phyloP scores from a whole-genome alignment of 23 tunicate species.

The Styela plicata region DNA sequence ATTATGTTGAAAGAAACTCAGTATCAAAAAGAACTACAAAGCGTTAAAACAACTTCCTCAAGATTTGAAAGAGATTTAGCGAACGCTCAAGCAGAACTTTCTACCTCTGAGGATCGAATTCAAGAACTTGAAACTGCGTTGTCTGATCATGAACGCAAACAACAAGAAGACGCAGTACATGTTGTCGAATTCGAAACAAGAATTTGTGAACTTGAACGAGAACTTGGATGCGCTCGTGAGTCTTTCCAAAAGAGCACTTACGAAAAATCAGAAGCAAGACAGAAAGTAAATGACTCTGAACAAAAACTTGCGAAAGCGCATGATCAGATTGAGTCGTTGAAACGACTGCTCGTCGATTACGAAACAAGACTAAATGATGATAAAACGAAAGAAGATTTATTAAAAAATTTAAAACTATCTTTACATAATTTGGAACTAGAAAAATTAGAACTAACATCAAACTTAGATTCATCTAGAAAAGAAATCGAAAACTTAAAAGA shows the following conservation, averaged over 20 bases:
- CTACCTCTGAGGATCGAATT: constrained; percentile 47
- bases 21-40: constrained; percentile 11
- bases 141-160: constrained; percentile 38
- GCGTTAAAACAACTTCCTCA: background rate
- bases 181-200: constrained; percentile 16
- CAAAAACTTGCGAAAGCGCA: constrained; percentile 18
- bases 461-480: constrained; percentile 12
- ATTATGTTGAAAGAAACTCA: background rate
- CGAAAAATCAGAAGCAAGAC: background rate
- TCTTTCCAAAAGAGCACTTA: background rate
- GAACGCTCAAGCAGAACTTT: constrained; percentile 21
- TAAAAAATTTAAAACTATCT: background rate
- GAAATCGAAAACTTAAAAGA: background rate
- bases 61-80: constrained; percentile 24
- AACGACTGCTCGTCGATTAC: constrained; percentile 45
- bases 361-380: constrained; percentile 45
- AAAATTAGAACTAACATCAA: constrained; percentile 17
- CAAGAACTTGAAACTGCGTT: constrained; percentile 61
- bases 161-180: constrained; percentile 13
- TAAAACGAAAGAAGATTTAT: background rate
- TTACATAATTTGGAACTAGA: constrained; percentile 6
- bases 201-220: background rate
- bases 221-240: background rate
- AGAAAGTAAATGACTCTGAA: constrained; percentile 8
- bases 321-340: constrained; percentile 26